Evolutionary conservation across 1,140 invertebrate genomes (phyloP).

Genomic region (Panagrolaimus sp.): DNA sequence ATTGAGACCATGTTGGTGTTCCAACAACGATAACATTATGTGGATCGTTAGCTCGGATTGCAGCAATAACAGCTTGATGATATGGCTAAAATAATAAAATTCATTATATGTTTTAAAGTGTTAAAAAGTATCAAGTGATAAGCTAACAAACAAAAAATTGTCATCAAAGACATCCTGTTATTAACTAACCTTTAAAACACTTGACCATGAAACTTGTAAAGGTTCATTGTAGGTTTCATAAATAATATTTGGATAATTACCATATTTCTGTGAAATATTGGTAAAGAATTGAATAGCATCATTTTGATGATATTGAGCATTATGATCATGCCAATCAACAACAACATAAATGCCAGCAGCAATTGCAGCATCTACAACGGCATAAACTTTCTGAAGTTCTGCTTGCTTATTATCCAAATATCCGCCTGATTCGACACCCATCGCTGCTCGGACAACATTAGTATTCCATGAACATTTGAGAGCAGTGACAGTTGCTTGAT

Average conservation of each 20-base stretch:
- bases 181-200: conserved; percentile 15
- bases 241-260: conserved; percentile 20
- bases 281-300: conserved; percentile 12
- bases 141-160: no score
- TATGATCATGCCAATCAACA: conserved; percentile 23
- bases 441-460: conserved; percentile 30
- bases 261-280: conserved; percentile 21
- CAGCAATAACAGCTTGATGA: conserved; percentile 20
- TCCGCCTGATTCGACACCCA: conserved; percentile 30
- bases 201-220: conserved; percentile 16
- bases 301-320: conserved; percentile 18
- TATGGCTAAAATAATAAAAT: conserved; percentile 15
- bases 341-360: neutral
- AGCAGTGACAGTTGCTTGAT: neutral
- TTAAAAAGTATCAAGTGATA: no score
- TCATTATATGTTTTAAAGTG: no score
- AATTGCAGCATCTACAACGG: conserved; percentile 29
- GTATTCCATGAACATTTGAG: conserved; percentile 21
- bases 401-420: conserved; percentile 13
- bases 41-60: conserved; percentile 26
- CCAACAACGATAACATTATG: conserved; percentile 32
- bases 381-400: conserved; percentile 7
- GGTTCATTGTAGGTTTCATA: conserved; percentile 30
- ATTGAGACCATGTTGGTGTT: conserved; percentile 27
- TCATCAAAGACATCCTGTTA: no score